phyloP scores from a whole-genome alignment of 2,113 vertebrate genomes.

The Rhegmatorhina hoffmannsi region DNA sequence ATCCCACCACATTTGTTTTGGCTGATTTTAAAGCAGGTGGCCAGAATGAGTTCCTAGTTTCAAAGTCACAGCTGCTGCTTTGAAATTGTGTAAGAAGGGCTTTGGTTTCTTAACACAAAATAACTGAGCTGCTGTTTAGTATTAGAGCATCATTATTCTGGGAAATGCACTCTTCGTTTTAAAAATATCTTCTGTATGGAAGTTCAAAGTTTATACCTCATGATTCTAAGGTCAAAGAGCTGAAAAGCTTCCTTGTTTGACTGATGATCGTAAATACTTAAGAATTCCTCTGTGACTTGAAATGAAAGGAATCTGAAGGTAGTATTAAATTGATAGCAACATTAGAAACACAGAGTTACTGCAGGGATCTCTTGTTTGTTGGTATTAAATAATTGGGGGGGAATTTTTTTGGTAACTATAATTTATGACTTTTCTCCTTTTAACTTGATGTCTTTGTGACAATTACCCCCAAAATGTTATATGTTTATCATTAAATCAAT shows the following conservation, averaged over 20 bases:
- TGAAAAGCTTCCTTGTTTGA: constrained; percentile 24
- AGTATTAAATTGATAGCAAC: neutral
- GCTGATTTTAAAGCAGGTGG: constrained; percentile 62
- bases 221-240: constrained; percentile 27
- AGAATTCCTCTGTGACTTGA: neutral
- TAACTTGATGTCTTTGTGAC: neutral
- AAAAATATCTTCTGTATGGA: constrained; percentile 56
- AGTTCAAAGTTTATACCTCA: constrained; percentile 47
- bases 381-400: neutral
- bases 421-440: neutral
- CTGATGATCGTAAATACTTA: neutral
- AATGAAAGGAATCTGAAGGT: neutral
- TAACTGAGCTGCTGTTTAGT: constrained; percentile 66
- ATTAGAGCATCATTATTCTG: constrained; percentile 69
- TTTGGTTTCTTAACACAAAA: constrained; percentile 66
- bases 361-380: neutral
- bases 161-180: constrained; percentile 45
- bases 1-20: constrained; percentile 44
- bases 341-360: neutral
- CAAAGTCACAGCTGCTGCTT: constrained; percentile 70
- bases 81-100: constrained; percentile 70
- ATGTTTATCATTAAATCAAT: neutral
- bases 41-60: constrained; percentile 59
- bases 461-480: neutral
- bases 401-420: neutral